Conservation (phyloP, 2,113 vertebrate genomes). For the Zosterops lateralis region DNA sequence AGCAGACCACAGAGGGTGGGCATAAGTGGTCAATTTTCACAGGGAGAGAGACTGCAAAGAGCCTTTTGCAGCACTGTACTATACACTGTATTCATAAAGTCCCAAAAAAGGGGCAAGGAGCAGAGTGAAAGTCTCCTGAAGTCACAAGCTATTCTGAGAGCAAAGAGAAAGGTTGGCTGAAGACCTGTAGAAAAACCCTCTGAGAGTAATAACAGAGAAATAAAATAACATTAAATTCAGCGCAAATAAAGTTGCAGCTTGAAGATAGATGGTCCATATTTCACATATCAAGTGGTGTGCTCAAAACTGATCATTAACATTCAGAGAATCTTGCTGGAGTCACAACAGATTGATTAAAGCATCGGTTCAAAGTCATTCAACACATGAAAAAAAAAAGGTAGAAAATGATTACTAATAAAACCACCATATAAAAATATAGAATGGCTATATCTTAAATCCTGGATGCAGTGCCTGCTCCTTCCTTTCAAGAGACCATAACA, state of each 20-base stretch:
- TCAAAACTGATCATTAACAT: background rate
- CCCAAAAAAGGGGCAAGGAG: background rate
- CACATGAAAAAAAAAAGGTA: background rate
- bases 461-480: background rate
- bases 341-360: background rate
- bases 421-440: background rate
- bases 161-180: background rate
- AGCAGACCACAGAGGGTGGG: background rate
- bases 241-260: background rate
- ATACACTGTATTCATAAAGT: background rate
- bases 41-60: background rate
- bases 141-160: background rate
- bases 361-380: background rate
- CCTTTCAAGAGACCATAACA: background rate
- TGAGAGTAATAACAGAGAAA: background rate
- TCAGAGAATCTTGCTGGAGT: background rate
- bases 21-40: background rate
- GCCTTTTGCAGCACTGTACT: background rate
- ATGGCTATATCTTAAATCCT: background rate
- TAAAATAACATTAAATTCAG: background rate
- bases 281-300: background rate
- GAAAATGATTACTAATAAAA: background rate
- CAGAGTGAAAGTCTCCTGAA: background rate
- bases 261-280: background rate
- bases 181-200: background rate